These are phyloP conservation scores for Apostichopus parvimensis DNA, from an alignment of 35 echinoderm and acorn worm genomes.

Conservation along the genomic window DNA sequence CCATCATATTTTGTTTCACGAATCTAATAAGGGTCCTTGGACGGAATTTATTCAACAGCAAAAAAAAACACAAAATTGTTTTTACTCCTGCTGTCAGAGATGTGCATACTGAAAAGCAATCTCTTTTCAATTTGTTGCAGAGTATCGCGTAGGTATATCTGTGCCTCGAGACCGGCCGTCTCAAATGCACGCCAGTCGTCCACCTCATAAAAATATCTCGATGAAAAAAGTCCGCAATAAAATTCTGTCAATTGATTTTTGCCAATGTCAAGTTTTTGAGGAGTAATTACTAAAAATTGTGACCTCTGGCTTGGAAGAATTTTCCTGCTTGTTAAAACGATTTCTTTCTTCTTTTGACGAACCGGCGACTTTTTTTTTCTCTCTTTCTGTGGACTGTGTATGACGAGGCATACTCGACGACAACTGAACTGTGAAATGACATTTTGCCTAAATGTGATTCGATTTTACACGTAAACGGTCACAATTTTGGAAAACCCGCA, in stretches of 20 bases:
- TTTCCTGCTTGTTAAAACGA: neutral
- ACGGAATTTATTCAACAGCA: too few relatives aligned
- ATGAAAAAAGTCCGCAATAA: too few relatives aligned
- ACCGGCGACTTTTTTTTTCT: neutral
- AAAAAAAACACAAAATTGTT: too few relatives aligned
- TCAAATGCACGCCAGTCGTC: too few relatives aligned
- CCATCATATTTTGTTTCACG: too few relatives aligned
- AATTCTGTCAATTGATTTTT: neutral
- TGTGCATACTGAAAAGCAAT: too few relatives aligned
- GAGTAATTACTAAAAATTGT: neutral
- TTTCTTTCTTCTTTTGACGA: neutral
- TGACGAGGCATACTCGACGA: neutral
- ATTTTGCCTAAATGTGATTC: constrained; percentile 32
- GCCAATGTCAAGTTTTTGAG: neutral
- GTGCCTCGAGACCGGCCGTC: too few relatives aligned
- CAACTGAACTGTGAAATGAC: constrained; percentile 21
- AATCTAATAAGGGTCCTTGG: too few relatives aligned
- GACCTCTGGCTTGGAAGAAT: neutral
- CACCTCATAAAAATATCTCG: too few relatives aligned
- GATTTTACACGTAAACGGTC: neutral
- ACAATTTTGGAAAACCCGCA: constrained; percentile 16
- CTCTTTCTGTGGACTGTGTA: neutral
- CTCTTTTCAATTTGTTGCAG: too few relatives aligned
- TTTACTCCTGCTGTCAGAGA: too few relatives aligned
- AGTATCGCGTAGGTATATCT: too few relatives aligned